Evolutionary conservation across 2,888 invertebrate genomes (phyloP), one percentile per base, ranked within the genome.

Genomic region (Teleogryllus oceanicus): DNA sequence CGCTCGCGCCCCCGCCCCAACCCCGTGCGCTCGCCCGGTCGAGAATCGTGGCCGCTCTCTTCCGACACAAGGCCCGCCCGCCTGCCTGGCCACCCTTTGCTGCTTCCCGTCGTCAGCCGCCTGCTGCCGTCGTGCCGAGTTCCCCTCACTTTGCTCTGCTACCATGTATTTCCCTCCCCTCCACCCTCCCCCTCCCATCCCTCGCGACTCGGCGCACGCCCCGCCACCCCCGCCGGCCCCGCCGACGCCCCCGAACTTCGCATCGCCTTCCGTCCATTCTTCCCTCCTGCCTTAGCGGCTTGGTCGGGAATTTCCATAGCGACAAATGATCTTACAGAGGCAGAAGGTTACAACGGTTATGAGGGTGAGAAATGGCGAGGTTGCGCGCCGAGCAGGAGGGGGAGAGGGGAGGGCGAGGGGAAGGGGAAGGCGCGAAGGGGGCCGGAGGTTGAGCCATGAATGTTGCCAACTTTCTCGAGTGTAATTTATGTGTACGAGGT

Each of bases 311-410:
- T 62, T 62, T 62, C 62, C 62, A 62, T 62, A 62, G 62, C 62
- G 62, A 62, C 62, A 62, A 62, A 62, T 62, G 62, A 62, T 62
- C 62, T 62, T 62, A n/a, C 62, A 62, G 16, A 62, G 62, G 62
- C 62, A 62, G 62, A 62, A 62, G 62, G 62, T 62, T 62, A 62
- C 62, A 62, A 62, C 62, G 62, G 62, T 62, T 62, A 62, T 62
- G 62, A 62, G 62, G n/a, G 62, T 62, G 62, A 62, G 62, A 62
- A 62, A 62, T 62, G 62, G 62, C 62, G 62, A 62, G 62, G 62
- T 62, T 62, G 62, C 62, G 62, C 16, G 16, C 62, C 16, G 8
- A 13, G 62, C 62, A 18, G 62, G 16, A 13, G 13, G 62, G 62
- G 62, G 11, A 62, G 62, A 4, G 16, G 13, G 62, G 16, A 18